These are phyloP conservation scores for Archilochus colubris DNA, from an alignment of 2,113 vertebrate genomes.

Conservation along the genomic window DNA sequence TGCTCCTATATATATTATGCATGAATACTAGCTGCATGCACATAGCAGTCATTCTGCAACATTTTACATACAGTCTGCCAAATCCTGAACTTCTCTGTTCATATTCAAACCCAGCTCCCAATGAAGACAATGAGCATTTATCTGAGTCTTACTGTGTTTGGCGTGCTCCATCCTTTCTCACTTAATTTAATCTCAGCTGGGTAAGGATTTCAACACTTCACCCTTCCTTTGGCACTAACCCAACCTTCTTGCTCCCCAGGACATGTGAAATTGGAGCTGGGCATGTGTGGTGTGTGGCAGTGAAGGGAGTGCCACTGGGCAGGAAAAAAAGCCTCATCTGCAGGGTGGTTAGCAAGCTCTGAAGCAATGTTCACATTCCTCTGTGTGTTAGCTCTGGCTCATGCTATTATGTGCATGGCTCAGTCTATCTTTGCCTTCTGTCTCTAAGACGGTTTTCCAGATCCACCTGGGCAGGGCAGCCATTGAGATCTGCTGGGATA, in stretches of 20 bases:
- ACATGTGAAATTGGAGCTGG: background rate
- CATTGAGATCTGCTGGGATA: background rate
- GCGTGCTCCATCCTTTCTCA: background rate
- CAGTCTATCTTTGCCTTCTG: background rate
- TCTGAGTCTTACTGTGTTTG: background rate
- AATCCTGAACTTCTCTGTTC: background rate
- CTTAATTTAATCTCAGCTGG: background rate
- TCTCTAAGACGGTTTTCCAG: background rate
- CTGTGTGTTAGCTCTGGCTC: background rate
- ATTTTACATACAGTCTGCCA: conserved; percentile 26
- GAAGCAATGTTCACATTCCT: background rate
- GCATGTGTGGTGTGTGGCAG: background rate
- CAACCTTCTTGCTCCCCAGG: background rate
- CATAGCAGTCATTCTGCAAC: conserved; percentile 18
- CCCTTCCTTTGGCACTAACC: background rate
- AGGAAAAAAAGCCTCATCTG: background rate
- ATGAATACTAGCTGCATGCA: conserved; percentile 50
- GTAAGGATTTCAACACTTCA: background rate
- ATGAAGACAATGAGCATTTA: conserved; percentile 26
- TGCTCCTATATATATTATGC: conserved; percentile 52
- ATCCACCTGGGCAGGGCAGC: background rate
- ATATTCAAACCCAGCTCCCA: background rate
- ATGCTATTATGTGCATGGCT: accelerated
- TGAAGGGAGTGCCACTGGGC: background rate
- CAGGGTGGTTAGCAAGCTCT: background rate